Evolutionary conservation across 1,140 invertebrate species (phyloP), one percentile per base, ranked within the genome.

Genomic region (Meteorus sp.): DNA sequence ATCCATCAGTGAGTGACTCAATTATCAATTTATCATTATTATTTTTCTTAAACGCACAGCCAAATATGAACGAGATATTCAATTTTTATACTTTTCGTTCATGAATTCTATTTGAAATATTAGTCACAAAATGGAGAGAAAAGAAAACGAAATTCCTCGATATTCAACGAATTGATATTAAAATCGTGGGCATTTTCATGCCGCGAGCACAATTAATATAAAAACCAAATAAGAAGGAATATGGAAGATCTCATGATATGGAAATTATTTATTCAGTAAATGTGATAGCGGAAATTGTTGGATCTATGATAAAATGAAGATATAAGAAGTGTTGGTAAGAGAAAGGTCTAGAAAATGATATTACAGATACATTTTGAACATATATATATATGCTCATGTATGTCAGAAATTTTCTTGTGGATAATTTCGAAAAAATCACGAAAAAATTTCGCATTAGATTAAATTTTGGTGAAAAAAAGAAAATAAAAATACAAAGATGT

Each of bases 1-100:
- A 57, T 85, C 84, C 1, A 73, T 85, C 54, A 85, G 84, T 71
- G 85, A 87, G 74, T 86, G 73, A 78, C 4, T 48, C 20, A 22
- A n/a, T n/a, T n/a, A n/a, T n/a, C n/a, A n/a, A n/a, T n/a, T 22
- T 37, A n/a, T 23, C 22, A 48, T 37, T 7, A 6, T 19, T 20
- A 31, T 15, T 8, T 51, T 33, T 35, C 19, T 51, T 9, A 6
- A 22, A 27, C 3, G 15, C 9, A 9, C 4, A n/a, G n/a, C n/a
- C n/a, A 29, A 5, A 29, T 5, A 5, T 29, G 27, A 29, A 29
- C 27, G 9, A 4, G 27, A 9, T 29, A 29, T 29, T 29, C 9
- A 29, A 29, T 29, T 29, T 29, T n/a, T n/a, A n/a, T n/a, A n/a
- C n/a, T n/a, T n/a, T n/a, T n/a, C n/a, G n/a, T n/a, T n/a, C n/a